Evolutionary conservation across 2,113 vertebrate species (phyloP).

Genomic region (Nerophis lumbriciformis): DNA sequence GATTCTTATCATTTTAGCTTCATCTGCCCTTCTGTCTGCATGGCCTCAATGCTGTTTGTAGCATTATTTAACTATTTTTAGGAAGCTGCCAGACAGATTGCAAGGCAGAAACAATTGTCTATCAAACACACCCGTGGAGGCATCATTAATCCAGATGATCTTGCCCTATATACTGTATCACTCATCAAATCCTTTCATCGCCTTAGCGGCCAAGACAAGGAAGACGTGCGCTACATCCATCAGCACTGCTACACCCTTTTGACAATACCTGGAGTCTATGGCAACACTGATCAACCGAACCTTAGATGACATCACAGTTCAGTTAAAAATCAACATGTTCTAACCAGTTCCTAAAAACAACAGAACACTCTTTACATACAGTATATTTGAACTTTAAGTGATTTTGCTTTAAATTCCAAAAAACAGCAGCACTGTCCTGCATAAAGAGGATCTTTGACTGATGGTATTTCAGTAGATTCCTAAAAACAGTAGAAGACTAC

Average conservation of each 20-base stretch:
- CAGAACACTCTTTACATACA: too few species aligned
- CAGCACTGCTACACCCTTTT: background rate
- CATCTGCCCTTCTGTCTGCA: constrained; percentile 51
- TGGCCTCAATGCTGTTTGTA: constrained; percentile 35
- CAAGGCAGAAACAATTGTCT: constrained; percentile 4
- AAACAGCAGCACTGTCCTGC: too few species aligned
- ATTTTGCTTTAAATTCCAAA: too few species aligned
- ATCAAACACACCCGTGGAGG: background rate
- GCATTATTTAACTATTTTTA: constrained; percentile 44
- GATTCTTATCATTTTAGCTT: constrained; percentile 40
- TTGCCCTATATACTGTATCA: constrained; percentile 61
- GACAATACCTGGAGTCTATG: too few species aligned
- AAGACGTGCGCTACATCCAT: constrained; percentile 12
- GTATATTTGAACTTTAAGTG: too few species aligned
- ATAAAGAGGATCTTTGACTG: too few species aligned
- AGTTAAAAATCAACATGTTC: too few species aligned
- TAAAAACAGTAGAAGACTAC: too few species aligned
- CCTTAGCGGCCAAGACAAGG: constrained; percentile 48
- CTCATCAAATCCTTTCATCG: constrained; percentile 69
- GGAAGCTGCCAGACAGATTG: constrained; percentile 5
- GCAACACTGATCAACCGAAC: too few species aligned
- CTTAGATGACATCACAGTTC: too few species aligned
- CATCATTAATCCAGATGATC: constrained; percentile 62
- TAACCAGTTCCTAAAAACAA: too few species aligned
- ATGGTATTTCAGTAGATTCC: too few species aligned